Evolutionary conservation across 2,797 vertebrate genomes (phyloP), one percentile per base, ranked within the genome.

Genomic region (Pyrrhura leucotis): DNA sequence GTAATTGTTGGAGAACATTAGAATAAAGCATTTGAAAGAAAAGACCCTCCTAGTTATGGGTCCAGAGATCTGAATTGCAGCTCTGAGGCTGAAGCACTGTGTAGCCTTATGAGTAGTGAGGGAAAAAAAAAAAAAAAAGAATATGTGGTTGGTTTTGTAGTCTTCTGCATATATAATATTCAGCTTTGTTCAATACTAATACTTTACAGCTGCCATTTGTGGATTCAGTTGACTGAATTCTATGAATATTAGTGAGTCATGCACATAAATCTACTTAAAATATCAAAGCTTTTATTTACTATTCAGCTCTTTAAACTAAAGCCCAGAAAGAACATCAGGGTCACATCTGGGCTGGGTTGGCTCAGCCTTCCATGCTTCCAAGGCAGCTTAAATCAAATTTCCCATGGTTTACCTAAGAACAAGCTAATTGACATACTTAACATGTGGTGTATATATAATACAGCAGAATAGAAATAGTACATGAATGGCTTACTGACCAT

Each of bases 171-270:
- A 81, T 84, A 56, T 88, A 83, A 85, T 31, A 69, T 90, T 89
- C 89, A 76, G 59, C 63, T 96, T 93, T 97, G 75, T 92, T 95
- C 86, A 86, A 91, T 71, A 35, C 35, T 54, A 78, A 51, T 91
- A 72, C 93, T 96, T 91, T 93, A 51, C 81, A 86, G 6, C 73
- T 93, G 61, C 58, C 54, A 78, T 67, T 69, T 88, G 81, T 85
- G 56, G 83, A 87, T 95, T 93, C 93, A 76, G 56, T 82, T 90
- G 73, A 59, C 76, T 33, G 79, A 79, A 8, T 94, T 93, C 85
- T 62, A 67, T 93, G 94, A 92, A 86, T 94, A 73, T 93, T 92
- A 88, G 85, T 78, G 89, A 80, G 81, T 95, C 89, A 67, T 80
- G 47, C 58, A 65, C 63, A 54, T 76, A 96, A 95, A 95, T 92